Evolutionary conservation across 2,888 invertebrate genomes (phyloP).

Genomic region (Hesperia comma): DNA sequence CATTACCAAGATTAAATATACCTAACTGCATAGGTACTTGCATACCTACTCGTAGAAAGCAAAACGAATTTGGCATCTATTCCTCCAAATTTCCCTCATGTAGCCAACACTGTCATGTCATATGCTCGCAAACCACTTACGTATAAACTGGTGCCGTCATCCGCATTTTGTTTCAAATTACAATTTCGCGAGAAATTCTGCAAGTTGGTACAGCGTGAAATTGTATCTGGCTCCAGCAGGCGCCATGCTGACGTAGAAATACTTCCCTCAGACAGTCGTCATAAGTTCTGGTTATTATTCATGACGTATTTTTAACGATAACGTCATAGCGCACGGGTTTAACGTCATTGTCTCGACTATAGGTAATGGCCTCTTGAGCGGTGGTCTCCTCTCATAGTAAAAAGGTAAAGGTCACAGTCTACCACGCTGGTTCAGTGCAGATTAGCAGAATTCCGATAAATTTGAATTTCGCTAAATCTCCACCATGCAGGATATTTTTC

Average conservation of each 20-base stretch:
- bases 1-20: too few relatives aligned
- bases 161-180: conserved; percentile 72
- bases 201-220: conserved; percentile 81
- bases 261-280: conserved; percentile 72
- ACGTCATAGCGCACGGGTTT: too few relatives aligned
- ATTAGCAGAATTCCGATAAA: too few relatives aligned
- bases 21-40: too few relatives aligned
- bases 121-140: conserved; percentile 51
- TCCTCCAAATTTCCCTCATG: not conserved
- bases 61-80: not conserved
- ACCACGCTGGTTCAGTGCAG: too few relatives aligned
- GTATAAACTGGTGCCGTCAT: conserved; percentile 47
- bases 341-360: too few relatives aligned
- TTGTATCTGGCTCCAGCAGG: conserved; percentile 74
- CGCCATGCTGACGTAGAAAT: conserved; percentile 74
- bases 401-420: too few relatives aligned
- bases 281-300: conserved; percentile 66
- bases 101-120: conserved; percentile 30
- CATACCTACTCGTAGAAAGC: not conserved
- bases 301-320: conserved; percentile 37
- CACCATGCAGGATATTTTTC: too few relatives aligned
- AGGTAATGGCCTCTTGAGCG: too few relatives aligned
- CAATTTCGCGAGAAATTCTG: conserved; percentile 75
- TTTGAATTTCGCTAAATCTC: too few relatives aligned
- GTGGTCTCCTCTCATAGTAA: too few relatives aligned